Base-by-base conservation (phyloP, 2,797 vertebrate genomes). In the Malurus leucopterus region DNA sequence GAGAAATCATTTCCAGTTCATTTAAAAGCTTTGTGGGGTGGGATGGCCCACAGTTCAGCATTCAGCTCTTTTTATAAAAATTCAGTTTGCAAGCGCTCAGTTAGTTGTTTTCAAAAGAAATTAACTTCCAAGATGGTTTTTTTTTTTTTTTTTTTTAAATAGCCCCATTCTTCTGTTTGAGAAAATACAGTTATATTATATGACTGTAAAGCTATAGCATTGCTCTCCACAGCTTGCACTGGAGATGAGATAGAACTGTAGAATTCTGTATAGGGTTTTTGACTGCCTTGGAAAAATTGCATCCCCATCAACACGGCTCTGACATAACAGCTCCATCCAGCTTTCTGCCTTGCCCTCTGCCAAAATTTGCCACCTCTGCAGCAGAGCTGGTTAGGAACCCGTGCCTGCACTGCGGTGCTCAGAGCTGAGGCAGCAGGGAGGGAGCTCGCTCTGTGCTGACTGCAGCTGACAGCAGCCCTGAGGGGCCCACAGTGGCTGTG, bases 1-100 rank as follows among this genome's bases (percentile, higher is more conserved):
- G 46, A 70, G 26, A 82, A 93, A 83, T 90, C 0, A 90, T 77
- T 92, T 87, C 81, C 82, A 90, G 62, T 51, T 90, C 72, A 71
- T 36, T 77, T 79, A 63, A 85, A 86, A 87, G 46, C 84, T 90
- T 90, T 76, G 64, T 79, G 40, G n/a, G 27, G 19, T 79, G 41
- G 51, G 59, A 69, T 77, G 51, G 49, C 27, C 93, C n/a, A 18
- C 2, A 1, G 78, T 80, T 84, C 67, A 68, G 51, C 43, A 44
- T 15, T 71, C 29, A 92, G 43, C 27, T 76, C 43, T 83, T 80
- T 76, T 63, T 44, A 61, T 26, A 38, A 73, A 73, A 76, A 36
- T 74, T 74, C 54, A 32, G 19, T 77, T 85, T 78, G 65, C 62
- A 77, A 91, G 50, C 29, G 32, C 46, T 68, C 67, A 44, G 38